These are phyloP conservation scores for Pseudorectes ferrugineus DNA, from an alignment of 2,113 vertebrate species.

Conservation along the genomic window DNA sequence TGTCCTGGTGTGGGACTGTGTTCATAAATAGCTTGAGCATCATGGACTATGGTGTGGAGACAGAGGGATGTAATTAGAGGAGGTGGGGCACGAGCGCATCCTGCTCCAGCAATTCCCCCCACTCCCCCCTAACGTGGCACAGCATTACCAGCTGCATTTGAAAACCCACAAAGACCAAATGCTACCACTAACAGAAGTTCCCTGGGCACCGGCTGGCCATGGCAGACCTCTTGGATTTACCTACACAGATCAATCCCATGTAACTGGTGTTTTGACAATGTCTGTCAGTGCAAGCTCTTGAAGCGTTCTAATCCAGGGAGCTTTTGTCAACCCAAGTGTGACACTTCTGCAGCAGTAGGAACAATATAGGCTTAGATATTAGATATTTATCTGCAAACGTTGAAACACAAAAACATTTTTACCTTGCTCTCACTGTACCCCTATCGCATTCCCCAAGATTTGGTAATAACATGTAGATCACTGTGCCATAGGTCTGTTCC, in stretches of 20 bases:
- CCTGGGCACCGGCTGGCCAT: not conserved
- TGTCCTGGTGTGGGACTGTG: not conserved
- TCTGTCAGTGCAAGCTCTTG: not conserved
- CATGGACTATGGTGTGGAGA: not conserved
- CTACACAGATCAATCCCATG: not conserved
- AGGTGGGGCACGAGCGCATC: not conserved
- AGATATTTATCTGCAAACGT: not conserved
- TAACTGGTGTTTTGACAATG: not conserved
- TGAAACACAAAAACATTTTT: not conserved
- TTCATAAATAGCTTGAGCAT: not conserved
- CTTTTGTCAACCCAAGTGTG: not conserved
- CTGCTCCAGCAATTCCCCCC: not conserved
- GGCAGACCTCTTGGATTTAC: not conserved
- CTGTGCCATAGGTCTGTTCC: not conserved
- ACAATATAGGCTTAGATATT: not conserved
- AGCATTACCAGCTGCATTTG: not conserved
- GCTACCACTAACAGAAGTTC: not conserved
- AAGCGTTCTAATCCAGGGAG: not conserved
- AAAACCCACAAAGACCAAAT: not conserved
- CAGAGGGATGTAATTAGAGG: not conserved
- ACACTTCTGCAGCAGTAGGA: not conserved
- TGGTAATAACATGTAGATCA: not conserved
- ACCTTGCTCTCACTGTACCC: not conserved
- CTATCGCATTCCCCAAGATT: not conserved
- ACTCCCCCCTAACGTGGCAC: not conserved